Base-by-base conservation (phyloP, 2,888 invertebrate species). In the Nipponacmea schrenckii region DNA sequence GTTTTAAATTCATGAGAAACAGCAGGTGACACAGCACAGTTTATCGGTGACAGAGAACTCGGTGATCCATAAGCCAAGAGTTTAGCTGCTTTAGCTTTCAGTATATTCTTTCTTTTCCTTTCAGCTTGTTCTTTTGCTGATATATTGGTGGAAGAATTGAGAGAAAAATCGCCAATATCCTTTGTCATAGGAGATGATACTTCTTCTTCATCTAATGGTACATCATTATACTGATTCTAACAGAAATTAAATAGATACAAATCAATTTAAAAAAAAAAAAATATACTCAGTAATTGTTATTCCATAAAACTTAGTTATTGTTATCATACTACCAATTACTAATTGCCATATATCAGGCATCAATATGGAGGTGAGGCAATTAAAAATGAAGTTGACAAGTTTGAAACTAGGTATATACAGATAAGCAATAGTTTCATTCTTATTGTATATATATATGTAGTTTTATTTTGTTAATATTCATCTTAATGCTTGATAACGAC, bases 1-100 rank as follows among this genome's bases (percentile, higher is more conserved):
- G 82, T 79, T 74, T 83, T 83, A 74, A 83, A 84, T 12, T 77
- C 80, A 64, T 76, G 78, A 7, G 72, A 31, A 17, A 77, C 74
- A 8, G 80, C 74, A 14, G 79, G 72, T 17, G 83, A 72, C 31
- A 74, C 62, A 12, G 66, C 66, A 44, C 64, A n/a, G 45, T 71
- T 67, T 1, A 85, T 67, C 0, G 79, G 80, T 0, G 83, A 79
- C 31, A 85, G 74, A 20, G 76, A 68, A 3, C 76, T 67, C 1
- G 83, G 81, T 10, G 77, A 77, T 0, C 79, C 80, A 66, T 83
- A 85, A 0, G 76, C 50, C 62, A 79, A 15, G 8, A 85, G 73
- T 48, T 75, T 77, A 1, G 80, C 71, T 69, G 82, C 77, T 72
- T 81, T 83, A 2, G 74, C 24, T 67, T 77, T 71, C 63, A 77